Conservation (phyloP, 2,797 vertebrate species). For the Oceanodroma leucorhoa region DNA sequence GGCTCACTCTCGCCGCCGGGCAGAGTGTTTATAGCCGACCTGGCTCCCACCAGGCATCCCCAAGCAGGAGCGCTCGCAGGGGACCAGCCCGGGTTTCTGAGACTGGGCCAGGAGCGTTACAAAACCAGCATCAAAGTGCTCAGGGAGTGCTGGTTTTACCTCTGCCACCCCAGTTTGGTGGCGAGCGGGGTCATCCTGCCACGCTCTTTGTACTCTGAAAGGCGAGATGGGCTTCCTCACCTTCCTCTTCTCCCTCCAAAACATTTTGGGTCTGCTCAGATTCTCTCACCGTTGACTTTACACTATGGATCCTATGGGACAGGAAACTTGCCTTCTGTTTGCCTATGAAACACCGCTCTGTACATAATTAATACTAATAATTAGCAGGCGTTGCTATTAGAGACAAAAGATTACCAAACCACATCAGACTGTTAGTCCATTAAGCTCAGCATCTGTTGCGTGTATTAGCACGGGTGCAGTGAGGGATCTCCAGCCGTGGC, state of each 20-base stretch:
- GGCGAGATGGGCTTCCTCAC: not conserved
- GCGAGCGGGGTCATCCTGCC: accelerated
- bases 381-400: not conserved
- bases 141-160: not conserved
- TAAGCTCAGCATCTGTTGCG: not conserved
- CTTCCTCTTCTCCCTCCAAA: not conserved
- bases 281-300: not conserved
- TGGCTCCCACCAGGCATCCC: not conserved
- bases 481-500: not conserved
- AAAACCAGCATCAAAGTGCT: not conserved
- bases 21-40: accelerated
- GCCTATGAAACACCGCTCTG: not conserved
- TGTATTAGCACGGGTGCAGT: accelerated
- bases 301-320: not conserved
- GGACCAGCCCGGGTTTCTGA: not conserved
- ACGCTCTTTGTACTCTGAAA: not conserved
- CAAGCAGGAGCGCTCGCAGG: not conserved
- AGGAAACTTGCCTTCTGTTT: not conserved
- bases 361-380: not conserved
- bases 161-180: accelerated
- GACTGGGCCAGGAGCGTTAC: accelerated
- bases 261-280: not conserved
- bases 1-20: accelerated
- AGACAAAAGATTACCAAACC: not conserved
- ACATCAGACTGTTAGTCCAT: not conserved